These are phyloP conservation scores for Podarcis siculus DNA, from an alignment of 2,797 vertebrate genomes.

Conservation along the genomic window DNA sequence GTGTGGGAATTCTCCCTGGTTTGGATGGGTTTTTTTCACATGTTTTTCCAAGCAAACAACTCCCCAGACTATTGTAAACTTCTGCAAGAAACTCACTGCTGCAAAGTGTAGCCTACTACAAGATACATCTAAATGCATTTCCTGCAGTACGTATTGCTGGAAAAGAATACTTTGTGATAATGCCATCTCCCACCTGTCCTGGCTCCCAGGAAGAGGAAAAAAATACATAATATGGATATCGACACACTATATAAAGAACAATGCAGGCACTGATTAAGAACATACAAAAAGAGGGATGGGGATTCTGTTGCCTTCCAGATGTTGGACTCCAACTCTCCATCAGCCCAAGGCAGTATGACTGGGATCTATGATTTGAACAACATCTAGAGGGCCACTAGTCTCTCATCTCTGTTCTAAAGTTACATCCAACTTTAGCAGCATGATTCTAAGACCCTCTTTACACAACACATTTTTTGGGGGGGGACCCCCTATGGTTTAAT, in stretches of 20 bases:
- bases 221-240: neutral
- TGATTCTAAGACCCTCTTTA: no score
- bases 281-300: neutral
- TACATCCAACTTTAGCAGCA: neutral
- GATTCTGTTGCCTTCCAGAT: no score
- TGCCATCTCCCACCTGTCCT: neutral
- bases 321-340: no score
- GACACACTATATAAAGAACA: neutral
- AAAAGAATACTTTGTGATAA: neutral
- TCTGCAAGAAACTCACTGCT: neutral
- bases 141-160: neutral
- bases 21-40: neutral
- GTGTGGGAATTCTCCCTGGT: neutral
- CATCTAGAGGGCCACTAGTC: no score
- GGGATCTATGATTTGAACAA: no score
- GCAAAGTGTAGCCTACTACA: neutral
- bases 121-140: neutral
- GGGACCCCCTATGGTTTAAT: no score
- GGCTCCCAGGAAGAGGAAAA: neutral
- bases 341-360: neutral
- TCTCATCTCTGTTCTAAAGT: no score
- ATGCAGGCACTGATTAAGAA: neutral
- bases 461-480: no score
- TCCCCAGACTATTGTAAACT: neutral
- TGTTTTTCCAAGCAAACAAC: neutral